Evolutionary conservation across 2,113 vertebrate genomes (phyloP), one percentile per base, ranked within the genome.

Genomic region (Dasyornis broadbenti): DNA sequence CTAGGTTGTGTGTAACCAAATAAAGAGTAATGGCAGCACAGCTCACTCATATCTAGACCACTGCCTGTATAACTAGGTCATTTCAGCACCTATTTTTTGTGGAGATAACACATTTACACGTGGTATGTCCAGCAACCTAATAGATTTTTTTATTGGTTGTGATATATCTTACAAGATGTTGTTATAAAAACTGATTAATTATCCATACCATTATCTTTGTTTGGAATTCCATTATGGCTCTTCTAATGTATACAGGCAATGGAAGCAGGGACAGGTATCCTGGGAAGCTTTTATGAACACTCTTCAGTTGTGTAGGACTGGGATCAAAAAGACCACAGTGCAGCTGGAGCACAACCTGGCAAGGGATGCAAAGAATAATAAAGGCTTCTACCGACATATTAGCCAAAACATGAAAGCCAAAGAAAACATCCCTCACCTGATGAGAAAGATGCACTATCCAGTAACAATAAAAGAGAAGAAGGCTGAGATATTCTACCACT

Each of bases 261-360:
- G 27, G 52, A 73, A 52, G 15, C 21, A 65, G 50, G 14, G 37
- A 33, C 5, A 44, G 9, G 15, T 28, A 7, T 50, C 45, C 26
- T 33, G 15, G 47, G 18, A 50, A 76, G 6, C 50, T 31, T 30
- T 22, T 12, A 54, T 19, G 45, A 8, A 33, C 1, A 4, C 7
- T 49, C 14, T 23, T 37, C 8, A 1, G 5, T 20, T 80, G 27
- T 39, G 15, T 59, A 44, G 31, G 35, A 5, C 13, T 54, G 17
- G 20, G 31, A 7, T 65, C 60, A 70, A 66, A 86, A 91, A 88
- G 17, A 24, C 8, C 24, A 26, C 1, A 1, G 9, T 10, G 2
- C 0, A 0, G 9, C 44, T 59, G 44, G 15, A 84, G 28, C 6
- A 75, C 24, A 35, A 49, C 12, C 60, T 44, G 8, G 22, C 5